These are phyloP conservation scores for Rugalucina vietnamica DNA, from an alignment of 2,888 invertebrate species.

Conservation along the genomic window DNA sequence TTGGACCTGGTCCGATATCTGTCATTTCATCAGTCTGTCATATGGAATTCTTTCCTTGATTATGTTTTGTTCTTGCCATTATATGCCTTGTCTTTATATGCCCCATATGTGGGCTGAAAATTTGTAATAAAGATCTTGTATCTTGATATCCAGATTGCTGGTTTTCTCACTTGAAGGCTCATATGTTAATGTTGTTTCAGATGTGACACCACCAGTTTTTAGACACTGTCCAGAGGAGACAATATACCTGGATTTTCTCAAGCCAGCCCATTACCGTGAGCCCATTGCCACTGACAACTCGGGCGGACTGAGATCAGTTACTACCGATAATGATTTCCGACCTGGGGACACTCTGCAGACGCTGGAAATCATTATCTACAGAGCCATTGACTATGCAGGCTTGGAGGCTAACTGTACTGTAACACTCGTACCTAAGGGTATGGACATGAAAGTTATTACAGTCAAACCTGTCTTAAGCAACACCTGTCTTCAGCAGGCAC, in stretches of 20 bases:
- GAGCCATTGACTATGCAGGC: constrained; percentile 12
- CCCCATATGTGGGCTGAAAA: neutral
- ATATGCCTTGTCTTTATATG: neutral
- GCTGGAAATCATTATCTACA: neutral
- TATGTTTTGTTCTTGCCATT: too few relatives aligned
- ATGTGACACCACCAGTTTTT: constrained; percentile 52
- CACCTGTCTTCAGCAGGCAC: too few relatives aligned
- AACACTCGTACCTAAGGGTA: neutral
- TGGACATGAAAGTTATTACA: too few relatives aligned
- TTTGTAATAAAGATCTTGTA: neutral
- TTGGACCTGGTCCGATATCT: too few relatives aligned
- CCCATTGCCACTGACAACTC: constrained; percentile 62
- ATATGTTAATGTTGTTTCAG: constrained; percentile 41
- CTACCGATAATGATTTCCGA: neutral
- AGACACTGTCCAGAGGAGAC: constrained; percentile 39
- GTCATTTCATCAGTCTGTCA: too few relatives aligned
- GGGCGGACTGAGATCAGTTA: constrained; percentile 29
- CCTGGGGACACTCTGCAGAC: constrained; percentile 1
- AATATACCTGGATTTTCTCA: neutral
- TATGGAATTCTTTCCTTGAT: too few relatives aligned
- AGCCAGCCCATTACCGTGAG: neutral
- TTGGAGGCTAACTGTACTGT: neutral
- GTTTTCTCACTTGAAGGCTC: too few relatives aligned
- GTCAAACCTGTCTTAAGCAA: too few relatives aligned
- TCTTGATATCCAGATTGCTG: too few relatives aligned